Percentiles rank a stretch among this genome's conserved stretches.
These are phyloP conservation scores for Teleiodes luculella DNA, from an alignment of 2,888 invertebrate species.

Conservation along the genomic window DNA sequence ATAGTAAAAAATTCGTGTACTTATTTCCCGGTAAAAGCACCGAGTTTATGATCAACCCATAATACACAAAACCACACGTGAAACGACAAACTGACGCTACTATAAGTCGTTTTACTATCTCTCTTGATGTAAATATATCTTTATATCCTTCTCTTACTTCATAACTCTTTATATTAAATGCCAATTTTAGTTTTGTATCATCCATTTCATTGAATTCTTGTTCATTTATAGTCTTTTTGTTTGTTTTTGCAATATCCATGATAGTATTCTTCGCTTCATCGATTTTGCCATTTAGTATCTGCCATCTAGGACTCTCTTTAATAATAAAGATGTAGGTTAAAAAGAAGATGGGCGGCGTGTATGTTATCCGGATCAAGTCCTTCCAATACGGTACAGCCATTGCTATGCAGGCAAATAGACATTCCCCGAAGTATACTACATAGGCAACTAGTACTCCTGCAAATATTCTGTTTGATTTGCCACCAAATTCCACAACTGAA, in stretches of 20 bases:
- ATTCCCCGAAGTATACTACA: slow-evolving; percentile 55
- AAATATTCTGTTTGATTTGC: slow-evolving; percentile 45
- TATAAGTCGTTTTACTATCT: slow-evolving; percentile 46
- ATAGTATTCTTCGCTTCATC: slow-evolving; percentile 49
- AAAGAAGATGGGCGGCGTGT: slow-evolving; percentile 50
- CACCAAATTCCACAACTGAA: slow-evolving; percentile 61
- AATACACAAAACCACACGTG: slow-evolving; percentile 58
- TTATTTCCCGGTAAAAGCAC: slow-evolving; percentile 62
- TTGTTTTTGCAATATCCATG: slow-evolving; percentile 42
- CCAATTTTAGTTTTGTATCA: slow-evolving; percentile 40
- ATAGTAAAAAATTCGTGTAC: slow-evolving; percentile 56
- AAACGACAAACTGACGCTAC: slow-evolving; percentile 46
- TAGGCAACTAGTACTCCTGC: slow-evolving; percentile 56
- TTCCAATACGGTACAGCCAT: slow-evolving; percentile 61
- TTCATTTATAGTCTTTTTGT: slow-evolving; percentile 46
- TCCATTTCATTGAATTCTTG: slow-evolving; percentile 44
- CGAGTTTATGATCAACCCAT: slow-evolving; percentile 59
- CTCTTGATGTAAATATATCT: slow-evolving; percentile 47
- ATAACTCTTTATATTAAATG: slow-evolving; percentile 45
- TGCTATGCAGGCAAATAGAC: slow-evolving; percentile 51
- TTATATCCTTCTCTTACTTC: slow-evolving; percentile 44
- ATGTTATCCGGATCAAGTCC: slow-evolving; percentile 49
- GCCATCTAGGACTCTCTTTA: slow-evolving; percentile 63
- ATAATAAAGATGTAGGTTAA: slow-evolving; percentile 43
- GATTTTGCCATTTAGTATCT: slow-evolving; percentile 50